Base-by-base conservation (phyloP, 2,113 vertebrate genomes). In the Sporophila hypoxantha region DNA sequence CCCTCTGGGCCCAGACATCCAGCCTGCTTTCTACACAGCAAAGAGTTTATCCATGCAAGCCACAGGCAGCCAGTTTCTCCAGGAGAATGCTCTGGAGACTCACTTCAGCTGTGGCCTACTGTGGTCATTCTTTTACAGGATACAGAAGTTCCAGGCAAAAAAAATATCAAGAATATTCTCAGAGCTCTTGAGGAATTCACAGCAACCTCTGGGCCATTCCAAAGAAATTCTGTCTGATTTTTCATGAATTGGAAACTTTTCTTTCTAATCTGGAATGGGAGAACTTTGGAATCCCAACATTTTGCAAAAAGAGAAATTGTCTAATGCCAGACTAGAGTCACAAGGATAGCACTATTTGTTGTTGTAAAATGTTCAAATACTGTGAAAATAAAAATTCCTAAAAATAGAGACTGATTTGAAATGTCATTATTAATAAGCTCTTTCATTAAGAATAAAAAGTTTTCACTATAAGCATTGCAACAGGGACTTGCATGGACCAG, bases 1-100 rank as follows among this genome's bases (percentile, higher is more conserved):
- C 10, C 3, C 42, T 39, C 44, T 77, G 23, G 32, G 29, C 13
- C 14, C 0, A 0, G 18, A 10, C 12, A 42, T 29, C 26, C 30
- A 49, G 27, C 2, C 39, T 47, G 3, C 21, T 76, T 70, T 73
- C 44, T 46, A 32, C 10, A 7, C 42, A 74, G 13, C 10, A 37
- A 37, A 50, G 9, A 46, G 15, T 62, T 46, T 16, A 34, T 12
- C 55, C 13, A 11, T 32, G 32, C 25, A 57, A 50, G 47, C 32
- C 32, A 67, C 1, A 22, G 39, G 17, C 5, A 39, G 27, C 6
- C 1, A 6, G 20, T 56, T 77, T 82, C 36, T 68, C 8, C 12
- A 8, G 18, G 29, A 52, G 17, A 78, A 16, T 32, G 21, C 1
- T 68, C 13, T 12, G 49, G 37, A 56, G 13, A 41, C 9, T 46